These are phyloP conservation scores for Lysandra bellargus DNA, from an alignment of 2,888 invertebrate genomes.

Conservation along the genomic window DNA sequence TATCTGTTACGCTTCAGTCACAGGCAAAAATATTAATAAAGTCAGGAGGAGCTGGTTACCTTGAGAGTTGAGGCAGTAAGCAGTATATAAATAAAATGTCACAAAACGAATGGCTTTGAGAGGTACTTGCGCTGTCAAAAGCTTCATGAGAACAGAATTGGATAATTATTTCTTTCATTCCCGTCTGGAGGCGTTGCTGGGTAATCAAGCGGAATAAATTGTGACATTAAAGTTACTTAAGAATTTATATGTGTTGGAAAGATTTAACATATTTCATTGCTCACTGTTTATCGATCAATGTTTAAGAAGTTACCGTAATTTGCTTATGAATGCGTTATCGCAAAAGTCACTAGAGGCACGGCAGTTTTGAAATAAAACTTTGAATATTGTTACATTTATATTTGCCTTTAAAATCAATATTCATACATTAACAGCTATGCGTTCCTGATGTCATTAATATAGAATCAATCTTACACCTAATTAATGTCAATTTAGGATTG, in stretches of 20 bases:
- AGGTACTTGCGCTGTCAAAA: conserved; percentile 8
- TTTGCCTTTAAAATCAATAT: not conserved
- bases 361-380: not conserved
- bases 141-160: conserved; percentile 14
- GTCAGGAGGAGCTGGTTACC: not conserved
- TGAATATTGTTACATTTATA: not conserved
- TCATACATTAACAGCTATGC: not conserved
- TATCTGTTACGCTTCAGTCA: not conserved
- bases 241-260: conserved; percentile 5
- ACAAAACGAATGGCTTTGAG: conserved; percentile 5
- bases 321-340: not conserved
- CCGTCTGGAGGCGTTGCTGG: conserved; percentile 4
- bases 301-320: not conserved
- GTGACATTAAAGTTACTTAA: conserved; percentile 2
- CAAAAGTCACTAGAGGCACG: not conserved
- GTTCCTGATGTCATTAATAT: not conserved
- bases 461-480: not conserved
- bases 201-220: conserved; percentile 3
- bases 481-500: not conserved
- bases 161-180: conserved; percentile 17
- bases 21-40: not conserved
- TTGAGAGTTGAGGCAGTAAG: not conserved
- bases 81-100: conserved; percentile 1
- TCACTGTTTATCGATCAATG: not conserved
- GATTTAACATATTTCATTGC: not conserved